A percentile compares a stretch with the other conserved stretches of the same genome.
Conservation (phyloP, 2,113 vertebrate species). For the Elachura formosa region DNA sequence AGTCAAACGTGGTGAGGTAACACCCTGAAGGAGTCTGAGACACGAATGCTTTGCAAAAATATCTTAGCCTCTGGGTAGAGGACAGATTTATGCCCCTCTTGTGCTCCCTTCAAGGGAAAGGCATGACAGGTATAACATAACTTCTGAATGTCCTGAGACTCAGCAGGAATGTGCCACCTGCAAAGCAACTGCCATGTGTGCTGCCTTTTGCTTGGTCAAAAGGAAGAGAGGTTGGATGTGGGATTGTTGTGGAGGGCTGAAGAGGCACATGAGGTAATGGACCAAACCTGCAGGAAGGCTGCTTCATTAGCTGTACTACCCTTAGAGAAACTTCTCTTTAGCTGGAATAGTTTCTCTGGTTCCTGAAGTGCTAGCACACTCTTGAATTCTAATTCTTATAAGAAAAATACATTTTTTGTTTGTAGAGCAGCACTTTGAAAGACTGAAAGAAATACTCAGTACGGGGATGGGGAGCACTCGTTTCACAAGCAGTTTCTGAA, state of each 20-base stretch:
- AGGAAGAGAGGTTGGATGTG: not conserved
- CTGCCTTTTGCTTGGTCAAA: not conserved
- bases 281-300: not conserved
- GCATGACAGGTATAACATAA: not conserved
- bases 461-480: accelerated
- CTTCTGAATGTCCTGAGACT: not conserved
- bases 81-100: not conserved
- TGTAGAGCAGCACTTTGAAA: no score
- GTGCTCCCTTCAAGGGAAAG: not conserved
- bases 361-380: not conserved
- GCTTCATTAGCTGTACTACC: not conserved
- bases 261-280: not conserved
- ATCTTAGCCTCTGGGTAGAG: not conserved
- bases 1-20: not conserved
- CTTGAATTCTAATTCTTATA: not conserved
- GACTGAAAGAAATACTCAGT: not conserved
- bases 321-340: not conserved
- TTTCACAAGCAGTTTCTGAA: not conserved
- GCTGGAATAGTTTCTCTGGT: not conserved
- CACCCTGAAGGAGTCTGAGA: not conserved
- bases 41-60: not conserved
- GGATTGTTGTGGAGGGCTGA: not conserved
- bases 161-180: accelerated
- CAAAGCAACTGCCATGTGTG: accelerated
- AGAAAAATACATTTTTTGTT: not conserved